A percentile compares a stretch with the other conserved stretches of the same genome.
Conservation (phyloP, 2,113 vertebrate species). For the Polyodon spathula region DNA sequence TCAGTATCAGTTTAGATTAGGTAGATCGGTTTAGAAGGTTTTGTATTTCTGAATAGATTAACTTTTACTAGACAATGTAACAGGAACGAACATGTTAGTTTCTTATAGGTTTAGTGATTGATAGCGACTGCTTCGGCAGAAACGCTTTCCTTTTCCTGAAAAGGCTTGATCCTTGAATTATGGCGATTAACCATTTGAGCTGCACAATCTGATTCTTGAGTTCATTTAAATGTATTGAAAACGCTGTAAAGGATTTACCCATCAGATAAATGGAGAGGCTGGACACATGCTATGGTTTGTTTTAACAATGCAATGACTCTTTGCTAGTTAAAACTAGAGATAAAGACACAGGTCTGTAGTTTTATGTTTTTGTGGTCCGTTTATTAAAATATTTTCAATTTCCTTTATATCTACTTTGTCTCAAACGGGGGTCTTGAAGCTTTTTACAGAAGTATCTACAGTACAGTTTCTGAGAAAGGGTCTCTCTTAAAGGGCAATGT, state of each 20-base stretch:
- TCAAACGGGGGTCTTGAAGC: too few species aligned
- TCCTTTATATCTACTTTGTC: too few species aligned
- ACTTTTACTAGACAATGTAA: too few species aligned
- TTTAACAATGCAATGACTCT: conserved; percentile 6
- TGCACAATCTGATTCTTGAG: conserved; percentile 12
- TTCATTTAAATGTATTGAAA: conserved; percentile 10
- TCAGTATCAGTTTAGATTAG: too few species aligned
- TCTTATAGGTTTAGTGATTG: conserved; percentile 30
- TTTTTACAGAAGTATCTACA: too few species aligned
- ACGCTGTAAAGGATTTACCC: conserved; percentile 11
- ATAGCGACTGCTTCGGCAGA: conserved; percentile 34
- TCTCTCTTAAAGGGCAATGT: too few species aligned
- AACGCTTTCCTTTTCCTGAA: conserved; percentile 32
- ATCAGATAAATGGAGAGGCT: neutral
- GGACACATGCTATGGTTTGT: neutral
- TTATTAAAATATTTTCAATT: neutral
- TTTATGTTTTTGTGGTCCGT: neutral
- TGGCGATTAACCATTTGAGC: conserved; percentile 33
- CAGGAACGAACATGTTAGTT: conserved; percentile 26
- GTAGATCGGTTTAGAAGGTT: too few species aligned
- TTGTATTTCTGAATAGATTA: too few species aligned
- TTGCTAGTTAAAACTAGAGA: neutral
- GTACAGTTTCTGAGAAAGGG: too few species aligned
- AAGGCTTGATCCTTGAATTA: conserved; percentile 31
- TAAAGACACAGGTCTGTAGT: neutral